Percentiles rank a stretch among this genome's conserved stretches.
These are phyloP conservation scores for Anarrhichthys ocellatus DNA, from an alignment of 2,113 vertebrate species.

Conservation along the genomic window DNA sequence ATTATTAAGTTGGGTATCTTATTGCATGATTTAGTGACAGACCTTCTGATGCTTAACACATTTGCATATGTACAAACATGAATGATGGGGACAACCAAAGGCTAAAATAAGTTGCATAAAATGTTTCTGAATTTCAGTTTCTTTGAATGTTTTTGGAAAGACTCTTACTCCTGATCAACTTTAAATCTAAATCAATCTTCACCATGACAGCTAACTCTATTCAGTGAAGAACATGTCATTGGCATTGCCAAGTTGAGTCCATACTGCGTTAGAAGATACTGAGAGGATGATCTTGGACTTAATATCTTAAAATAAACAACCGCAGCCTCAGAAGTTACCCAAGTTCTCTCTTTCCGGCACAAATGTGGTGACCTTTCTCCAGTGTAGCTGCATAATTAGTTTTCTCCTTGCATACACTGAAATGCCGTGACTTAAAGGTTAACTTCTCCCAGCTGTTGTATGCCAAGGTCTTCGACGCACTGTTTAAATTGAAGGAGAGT, in stretches of 20 bases:
- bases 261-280: slow-evolving; percentile 21
- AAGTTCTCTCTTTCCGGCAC: slow-evolving; percentile 67
- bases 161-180: background rate
- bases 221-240: slow-evolving; percentile 1
- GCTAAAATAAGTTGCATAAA: slow-evolving; percentile 60
- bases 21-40: slow-evolving; percentile 16
- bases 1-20: background rate
- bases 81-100: slow-evolving; percentile 11
- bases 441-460: slow-evolving; percentile 71
- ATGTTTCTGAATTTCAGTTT: slow-evolving; percentile 26
- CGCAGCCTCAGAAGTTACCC: slow-evolving; percentile 43
- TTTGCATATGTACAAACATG: background rate
- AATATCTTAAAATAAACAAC: slow-evolving; percentile 66
- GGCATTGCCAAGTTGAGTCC: slow-evolving; percentile 19
- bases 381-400: slow-evolving; percentile 77
- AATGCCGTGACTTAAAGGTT: slow-evolving; percentile 78
- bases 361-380: slow-evolving; percentile 78
- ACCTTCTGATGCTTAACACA: background rate
- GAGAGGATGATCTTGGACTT: slow-evolving; percentile 30
- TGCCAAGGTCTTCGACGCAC: slow-evolving; percentile 56
- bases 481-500: slow-evolving; percentile 40
- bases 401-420: slow-evolving; percentile 69
- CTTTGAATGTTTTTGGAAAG: background rate
- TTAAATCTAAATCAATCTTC: slow-evolving; percentile 4
- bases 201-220: slow-evolving; percentile 9